Evolutionary conservation across 2,113 vertebrate species (phyloP).

Genomic region (Scophthalmus maximus): DNA sequence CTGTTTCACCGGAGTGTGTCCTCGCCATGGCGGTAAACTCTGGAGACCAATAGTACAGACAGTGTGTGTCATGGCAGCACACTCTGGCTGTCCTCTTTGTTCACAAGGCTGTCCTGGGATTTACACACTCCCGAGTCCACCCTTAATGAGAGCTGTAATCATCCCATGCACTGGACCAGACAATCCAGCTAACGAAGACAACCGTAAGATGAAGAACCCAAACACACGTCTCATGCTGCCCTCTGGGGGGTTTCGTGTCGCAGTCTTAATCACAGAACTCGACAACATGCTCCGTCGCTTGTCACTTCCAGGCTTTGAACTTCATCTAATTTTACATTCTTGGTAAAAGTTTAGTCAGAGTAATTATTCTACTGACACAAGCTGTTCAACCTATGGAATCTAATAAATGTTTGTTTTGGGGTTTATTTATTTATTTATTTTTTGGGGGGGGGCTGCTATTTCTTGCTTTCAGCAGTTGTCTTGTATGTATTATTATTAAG

Average conservation of each 20-base stretch:
- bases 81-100: conserved; percentile 57
- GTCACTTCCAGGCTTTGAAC: conserved; percentile 58
- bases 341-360: conserved; percentile 23
- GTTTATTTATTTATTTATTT: too few species aligned
- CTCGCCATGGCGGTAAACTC: conserved; percentile 44
- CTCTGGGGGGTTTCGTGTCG: conserved; percentile 41
- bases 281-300: conserved; percentile 35
- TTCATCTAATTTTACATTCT: conserved; percentile 46
- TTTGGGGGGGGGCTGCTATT: too few species aligned
- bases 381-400: conserved; percentile 33
- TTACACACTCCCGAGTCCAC: conserved; percentile 42
- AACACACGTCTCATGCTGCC: conserved; percentile 48
- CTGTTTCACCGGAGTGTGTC: conserved; percentile 50
- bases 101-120: conserved; percentile 58
- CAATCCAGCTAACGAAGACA: conserved; percentile 59
- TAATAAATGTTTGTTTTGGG: conserved; percentile 2
- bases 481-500: too few species aligned
- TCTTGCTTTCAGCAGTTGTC: too few species aligned
- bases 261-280: conserved; percentile 56
- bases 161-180: conserved; percentile 70
- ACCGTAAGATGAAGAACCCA: conserved; percentile 56
- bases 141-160: conserved; percentile 77
- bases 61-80: conserved; percentile 36
- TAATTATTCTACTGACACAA: conserved; percentile 46
- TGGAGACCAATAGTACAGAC: conserved; percentile 36